These are phyloP conservation scores for Sminthurides aquaticus DNA, from an alignment of 2,888 invertebrate species.

Conservation along the genomic window DNA sequence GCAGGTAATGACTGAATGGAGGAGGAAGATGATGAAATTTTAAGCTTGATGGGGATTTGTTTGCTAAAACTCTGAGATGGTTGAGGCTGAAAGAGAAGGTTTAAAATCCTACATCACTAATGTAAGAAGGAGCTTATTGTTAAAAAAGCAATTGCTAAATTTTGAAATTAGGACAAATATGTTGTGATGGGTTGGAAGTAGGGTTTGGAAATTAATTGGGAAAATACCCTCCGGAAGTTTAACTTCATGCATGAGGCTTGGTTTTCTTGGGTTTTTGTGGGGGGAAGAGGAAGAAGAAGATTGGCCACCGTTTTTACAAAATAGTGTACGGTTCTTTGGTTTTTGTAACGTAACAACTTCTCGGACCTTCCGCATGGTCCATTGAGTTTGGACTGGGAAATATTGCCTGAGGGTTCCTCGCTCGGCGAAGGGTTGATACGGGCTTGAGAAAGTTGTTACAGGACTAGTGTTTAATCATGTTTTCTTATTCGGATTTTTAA, in stretches of 20 bases:
- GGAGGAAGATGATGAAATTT: not conserved
- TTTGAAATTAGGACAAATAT: not conserved
- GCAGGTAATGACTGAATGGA: conserved; percentile 58
- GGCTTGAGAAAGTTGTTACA: conserved; percentile 6
- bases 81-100: not conserved
- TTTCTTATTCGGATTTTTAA: no score
- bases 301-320: no score
- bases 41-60: not conserved
- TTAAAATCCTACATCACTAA: no score
- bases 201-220: not conserved
- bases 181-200: not conserved
- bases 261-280: no score
- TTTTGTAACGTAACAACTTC: not conserved
- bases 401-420: no score
- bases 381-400: no score
- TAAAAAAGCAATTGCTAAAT: not conserved
- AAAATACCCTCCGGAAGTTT: not conserved
- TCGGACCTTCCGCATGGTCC: no score
- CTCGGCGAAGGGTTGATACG: no score
- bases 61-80: conserved; percentile 5
- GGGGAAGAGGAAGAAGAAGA: no score
- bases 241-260: not conserved
- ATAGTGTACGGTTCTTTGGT: not conserved
- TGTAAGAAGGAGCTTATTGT: not conserved
- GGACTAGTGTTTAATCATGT: no score